Conservation (phyloP, 2,888 invertebrate genomes). For the Drosophila diplacantha region DNA sequence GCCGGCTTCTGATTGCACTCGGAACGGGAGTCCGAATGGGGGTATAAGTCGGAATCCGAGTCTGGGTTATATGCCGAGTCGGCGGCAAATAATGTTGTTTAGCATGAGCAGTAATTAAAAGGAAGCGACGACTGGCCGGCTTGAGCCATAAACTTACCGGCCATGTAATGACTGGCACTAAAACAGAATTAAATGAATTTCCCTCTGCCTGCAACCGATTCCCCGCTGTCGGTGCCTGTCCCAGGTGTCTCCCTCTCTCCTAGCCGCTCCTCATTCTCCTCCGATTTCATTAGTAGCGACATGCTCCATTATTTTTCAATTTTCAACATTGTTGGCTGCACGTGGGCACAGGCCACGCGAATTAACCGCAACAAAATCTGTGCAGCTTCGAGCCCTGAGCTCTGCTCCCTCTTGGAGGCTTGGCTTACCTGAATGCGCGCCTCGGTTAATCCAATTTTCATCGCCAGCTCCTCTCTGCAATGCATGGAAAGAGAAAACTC, state of each 20-base stretch:
- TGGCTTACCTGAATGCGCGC: constrained; percentile 91
- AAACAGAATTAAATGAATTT: constrained; percentile 37
- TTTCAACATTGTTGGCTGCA: constrained; percentile 67
- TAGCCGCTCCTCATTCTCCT: constrained; percentile 15
- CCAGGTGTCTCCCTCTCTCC: constrained; percentile 12
- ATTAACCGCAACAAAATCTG: constrained; percentile 53
- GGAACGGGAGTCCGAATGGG: constrained; percentile 14
- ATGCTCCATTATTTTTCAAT: constrained; percentile 73
- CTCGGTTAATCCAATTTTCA: constrained; percentile 96
- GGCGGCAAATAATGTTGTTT: constrained; percentile 70
- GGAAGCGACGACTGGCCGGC: constrained; percentile 32
- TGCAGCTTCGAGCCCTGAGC: constrained; percentile 21
- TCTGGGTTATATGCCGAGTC: constrained; percentile 50
- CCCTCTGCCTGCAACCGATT: background rate
- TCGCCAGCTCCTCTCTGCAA: constrained; percentile 94
- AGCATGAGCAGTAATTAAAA: constrained; percentile 67
- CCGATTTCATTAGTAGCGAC: constrained; percentile 68
- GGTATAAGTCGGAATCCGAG: constrained; percentile 22
- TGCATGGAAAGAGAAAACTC: constrained; percentile 15
- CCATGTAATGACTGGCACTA: constrained; percentile 55
- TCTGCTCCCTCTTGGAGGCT: constrained; percentile 2
- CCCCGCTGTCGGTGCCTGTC: background rate
- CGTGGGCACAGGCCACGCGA: constrained; percentile 53
- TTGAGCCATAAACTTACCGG: constrained; percentile 25
- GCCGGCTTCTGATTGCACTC: constrained; percentile 55